These are phyloP conservation scores for Amazona vittata DNA, from an alignment of 2,113 vertebrate genomes.

Conservation along the genomic window DNA sequence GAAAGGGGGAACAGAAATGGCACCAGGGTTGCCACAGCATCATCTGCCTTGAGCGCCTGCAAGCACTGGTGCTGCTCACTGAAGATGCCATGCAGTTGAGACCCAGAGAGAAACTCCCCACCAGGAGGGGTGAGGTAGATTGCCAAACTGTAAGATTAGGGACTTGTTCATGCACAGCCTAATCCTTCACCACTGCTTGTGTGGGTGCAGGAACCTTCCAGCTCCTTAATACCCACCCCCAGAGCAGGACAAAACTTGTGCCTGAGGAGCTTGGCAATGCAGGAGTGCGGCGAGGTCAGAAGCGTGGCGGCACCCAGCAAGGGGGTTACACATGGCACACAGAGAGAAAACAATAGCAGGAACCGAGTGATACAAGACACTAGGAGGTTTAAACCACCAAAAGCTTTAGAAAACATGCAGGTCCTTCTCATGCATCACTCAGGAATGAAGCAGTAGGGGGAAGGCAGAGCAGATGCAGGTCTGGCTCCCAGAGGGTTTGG, in stretches of 20 bases:
- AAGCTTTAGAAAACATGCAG: neutral
- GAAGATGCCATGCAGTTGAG: neutral
- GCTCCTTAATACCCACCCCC: neutral
- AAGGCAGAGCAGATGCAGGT: neutral
- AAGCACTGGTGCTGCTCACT: neutral
- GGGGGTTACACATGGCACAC: neutral
- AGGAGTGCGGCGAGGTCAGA: neutral
- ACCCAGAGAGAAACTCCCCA: neutral
- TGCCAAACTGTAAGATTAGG: slow-evolving; percentile 13
- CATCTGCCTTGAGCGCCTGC: neutral
- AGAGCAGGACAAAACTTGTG: slow-evolving; percentile 55
- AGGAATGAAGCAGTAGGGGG: accelerated
- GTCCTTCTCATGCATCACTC: neutral
- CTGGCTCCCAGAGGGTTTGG: neutral
- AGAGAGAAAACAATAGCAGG: slow-evolving; percentile 14
- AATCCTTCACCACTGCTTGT: slow-evolving; percentile 4
- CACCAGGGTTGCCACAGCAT: neutral
- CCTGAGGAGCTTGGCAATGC: neutral
- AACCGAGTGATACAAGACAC: neutral
- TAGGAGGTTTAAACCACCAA: neutral
- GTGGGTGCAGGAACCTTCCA: slow-evolving; percentile 45
- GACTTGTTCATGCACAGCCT: slow-evolving; percentile 49
- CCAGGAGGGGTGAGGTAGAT: neutral
- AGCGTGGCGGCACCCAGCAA: neutral
- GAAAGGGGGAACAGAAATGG: neutral